Conservation (phyloP, 2,888 invertebrate species). For the Synanthedon myopaeformis region DNA sequence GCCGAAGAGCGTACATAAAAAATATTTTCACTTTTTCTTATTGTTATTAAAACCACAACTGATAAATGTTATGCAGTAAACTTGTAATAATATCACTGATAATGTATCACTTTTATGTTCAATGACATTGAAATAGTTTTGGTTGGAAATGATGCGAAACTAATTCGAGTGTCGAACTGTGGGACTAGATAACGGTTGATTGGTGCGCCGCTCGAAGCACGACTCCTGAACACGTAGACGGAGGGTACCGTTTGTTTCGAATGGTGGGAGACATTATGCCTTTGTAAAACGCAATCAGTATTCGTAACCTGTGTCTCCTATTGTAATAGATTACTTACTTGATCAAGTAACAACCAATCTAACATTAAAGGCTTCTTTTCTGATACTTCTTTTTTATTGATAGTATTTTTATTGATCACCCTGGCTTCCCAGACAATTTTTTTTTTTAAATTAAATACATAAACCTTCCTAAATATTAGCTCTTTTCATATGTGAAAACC, state of each 20-base stretch:
- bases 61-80: neutral
- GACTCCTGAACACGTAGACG: conserved; percentile 35
- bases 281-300: no score
- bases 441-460: no score
- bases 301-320: no score
- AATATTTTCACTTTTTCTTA: no score
- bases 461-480: no score
- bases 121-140: neutral
- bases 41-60: neutral
- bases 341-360: no score
- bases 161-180: neutral
- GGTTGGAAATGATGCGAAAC: neutral
- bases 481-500: no score
- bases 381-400: no score
- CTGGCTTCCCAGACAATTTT: no score
- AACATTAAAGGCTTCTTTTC: no score
- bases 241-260: conserved; percentile 20
- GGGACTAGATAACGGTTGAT: neutral
- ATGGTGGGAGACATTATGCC: conserved; percentile 28
- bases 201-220: conserved; percentile 16
- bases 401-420: no score
- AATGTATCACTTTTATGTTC: neutral
- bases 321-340: no score
- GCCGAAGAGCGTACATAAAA: conserved; percentile 1
- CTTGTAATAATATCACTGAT: neutral